Base-by-base conservation (phyloP, 2,797 vertebrate species). In the Urophycis tenuis region DNA sequence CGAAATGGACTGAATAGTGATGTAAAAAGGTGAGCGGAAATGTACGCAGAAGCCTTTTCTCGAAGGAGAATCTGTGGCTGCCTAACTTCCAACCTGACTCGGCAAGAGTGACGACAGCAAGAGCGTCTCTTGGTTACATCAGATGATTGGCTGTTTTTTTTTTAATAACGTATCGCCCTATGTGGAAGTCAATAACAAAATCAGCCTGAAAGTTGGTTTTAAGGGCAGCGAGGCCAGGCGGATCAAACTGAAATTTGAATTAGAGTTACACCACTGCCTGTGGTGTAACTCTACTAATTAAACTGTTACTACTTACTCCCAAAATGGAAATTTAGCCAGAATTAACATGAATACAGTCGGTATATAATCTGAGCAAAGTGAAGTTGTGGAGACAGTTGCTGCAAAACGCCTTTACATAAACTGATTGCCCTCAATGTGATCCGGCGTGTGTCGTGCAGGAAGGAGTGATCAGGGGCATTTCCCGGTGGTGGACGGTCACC, bases 401-500 rank as follows among this genome's bases (percentile, higher is more conserved):
- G 49, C 49, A n/a, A n/a, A 53, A n/a, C 8, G 6, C 49, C 49
- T 22, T 12, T 15, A 45, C 41, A 45, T 45, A 15, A 15, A 45
- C 49, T 19, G 3, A 17, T 6, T n/a, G 19, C 49, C 22, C 0
- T n/a, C 49, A 5, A 22, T n/a, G 49, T 53, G 49, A 14, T 2
- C 3, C 75, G 60, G 73, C 73, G 74, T 78, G 70, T 78, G 81
- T 75, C 76, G 83, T 85, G 17, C 74, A 92, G 93, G 90, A 78
- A 75, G 92, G 90, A 0, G 88, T 92, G 71, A 88, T 93, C 72
- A 76, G 17, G 2, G 83, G 77, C 17, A 81, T 92, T 77, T 87
- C 89, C 25, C 89, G 71, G 3, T 93, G 93, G 92, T 89, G 90
- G 75, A 90, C 82, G 0, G 84, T 89, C 17, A 85, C 92, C 6